Base-by-base conservation (phyloP, 1,140 invertebrate species). In the Lasioglossum baleicum region DNA sequence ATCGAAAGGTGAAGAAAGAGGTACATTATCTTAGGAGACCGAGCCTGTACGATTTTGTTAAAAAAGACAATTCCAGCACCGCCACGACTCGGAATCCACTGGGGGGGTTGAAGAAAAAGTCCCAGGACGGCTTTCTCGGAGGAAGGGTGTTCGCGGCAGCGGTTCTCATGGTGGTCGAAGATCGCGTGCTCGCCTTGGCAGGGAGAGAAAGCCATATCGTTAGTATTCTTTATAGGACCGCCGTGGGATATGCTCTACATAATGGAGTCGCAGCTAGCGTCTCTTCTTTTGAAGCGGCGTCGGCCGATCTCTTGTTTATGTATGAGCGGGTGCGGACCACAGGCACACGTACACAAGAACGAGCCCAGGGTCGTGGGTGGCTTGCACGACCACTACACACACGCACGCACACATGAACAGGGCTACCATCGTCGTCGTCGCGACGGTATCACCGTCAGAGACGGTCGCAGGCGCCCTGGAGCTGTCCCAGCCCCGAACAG, bases 271-370 rank as follows among this genome's bases (percentile, higher is more conserved):
- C 90, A 88, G 91, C 88, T 87, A 88, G 86, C 87, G 88, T 90
- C 91, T 92, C 91, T 93, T 93, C 92, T 93, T 93, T 93, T 93
- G 92, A 93, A 90, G 91, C 90, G 81, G 83, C 88, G 88, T 88
- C 88, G 89, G 87, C 86, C 90, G 91, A 92, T 92, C 92, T 92
- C 91, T 93, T 93, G 92, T 93, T 93, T 93, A 93, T 93, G 91
- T 93, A 93, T 93, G 92, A 93, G 90, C 88, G 85, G 88, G 86
- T 74, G 85, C 87, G 88, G 90, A 92, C 91, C 90, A 87, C 88
- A 92, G 91, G 84, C 84, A 89, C 90, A 85, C 73, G 78, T 13
- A 6, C 75, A 76, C 53, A 75, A 35, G 35, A 35, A 35, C 65
- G n/a, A 15, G 17, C 6, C 15, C 10, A 15, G 42, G 64, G 61